Conservation (phyloP, 2,113 vertebrate genomes). For the Amphiprion ocellaris region DNA sequence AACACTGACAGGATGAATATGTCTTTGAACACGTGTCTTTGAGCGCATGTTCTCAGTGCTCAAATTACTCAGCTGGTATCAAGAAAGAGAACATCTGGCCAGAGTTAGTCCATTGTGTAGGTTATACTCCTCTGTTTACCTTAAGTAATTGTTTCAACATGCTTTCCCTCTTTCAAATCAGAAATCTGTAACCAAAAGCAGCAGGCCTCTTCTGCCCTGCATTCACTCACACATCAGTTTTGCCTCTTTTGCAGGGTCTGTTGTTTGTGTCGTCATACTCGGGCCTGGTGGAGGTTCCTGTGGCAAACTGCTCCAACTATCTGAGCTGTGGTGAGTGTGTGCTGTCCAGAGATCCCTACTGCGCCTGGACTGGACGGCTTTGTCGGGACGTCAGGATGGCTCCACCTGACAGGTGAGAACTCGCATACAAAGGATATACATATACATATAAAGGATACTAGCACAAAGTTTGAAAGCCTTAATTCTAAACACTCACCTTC, state of each 20-base stretch:
- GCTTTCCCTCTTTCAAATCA: conserved; percentile 22
- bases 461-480: no score
- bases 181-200: conserved; percentile 32
- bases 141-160: conserved; percentile 44
- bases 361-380: conserved; percentile 87
- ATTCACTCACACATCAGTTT: background rate
- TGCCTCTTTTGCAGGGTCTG: conserved; percentile 82
- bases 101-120: conserved; percentile 43
- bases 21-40: conserved; percentile 5
- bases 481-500: no score
- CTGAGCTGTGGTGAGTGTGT: conserved; percentile 92
- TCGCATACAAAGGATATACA: background rate
- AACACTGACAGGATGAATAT: background rate
- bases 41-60: conserved; percentile 7
- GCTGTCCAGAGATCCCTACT: conserved; percentile 93
- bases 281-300: conserved; percentile 88
- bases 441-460: no score
- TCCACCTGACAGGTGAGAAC: conserved; percentile 79
- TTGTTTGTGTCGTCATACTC: conserved; percentile 89
- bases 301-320: conserved; percentile 93
- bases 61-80: conserved; percentile 36
- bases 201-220: background rate
- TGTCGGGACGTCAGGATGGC: conserved; percentile 83
- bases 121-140: conserved; percentile 51
- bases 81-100: conserved; percentile 48